Conservation (phyloP, 1,140 invertebrate species). For the Sarcophaga bullata region DNA sequence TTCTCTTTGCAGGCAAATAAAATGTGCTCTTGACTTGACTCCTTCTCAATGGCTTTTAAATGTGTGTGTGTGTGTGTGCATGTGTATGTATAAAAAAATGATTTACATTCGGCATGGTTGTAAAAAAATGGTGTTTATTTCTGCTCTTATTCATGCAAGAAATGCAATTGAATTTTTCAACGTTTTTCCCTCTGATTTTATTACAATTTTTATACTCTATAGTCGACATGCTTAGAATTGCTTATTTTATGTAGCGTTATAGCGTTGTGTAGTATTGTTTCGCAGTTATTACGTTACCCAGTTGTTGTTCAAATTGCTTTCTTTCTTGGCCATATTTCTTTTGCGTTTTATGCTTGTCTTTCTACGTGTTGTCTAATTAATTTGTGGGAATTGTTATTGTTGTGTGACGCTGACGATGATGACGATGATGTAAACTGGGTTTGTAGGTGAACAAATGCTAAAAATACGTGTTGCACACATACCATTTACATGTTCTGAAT, state of each 20-base stretch:
- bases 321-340: not conserved
- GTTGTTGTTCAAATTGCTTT: not conserved
- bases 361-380: slow-evolving; percentile 18
- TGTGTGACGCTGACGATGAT: not conserved
- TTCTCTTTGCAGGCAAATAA: not conserved
- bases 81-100: no score
- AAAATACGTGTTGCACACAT: not conserved
- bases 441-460: slow-evolving; percentile 22
- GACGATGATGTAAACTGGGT: not conserved
- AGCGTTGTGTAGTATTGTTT: no score
- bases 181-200: no score
- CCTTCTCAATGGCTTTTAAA: not conserved
- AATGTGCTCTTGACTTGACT: not conserved
- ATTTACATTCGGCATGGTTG: no score
- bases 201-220: no score
- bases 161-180: no score
- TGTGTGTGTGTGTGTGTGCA: no score
- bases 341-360: not conserved
- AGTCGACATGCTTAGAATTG: no score
- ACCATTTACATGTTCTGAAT: slow-evolving; percentile 8
- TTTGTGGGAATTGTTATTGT: slow-evolving; percentile 4
- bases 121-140: no score
- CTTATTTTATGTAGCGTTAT: no score
- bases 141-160: no score
- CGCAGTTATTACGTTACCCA: not conserved